These are phyloP conservation scores for Nebria brevicollis DNA, from an alignment of 2,888 invertebrate genomes.

Conservation along the genomic window DNA sequence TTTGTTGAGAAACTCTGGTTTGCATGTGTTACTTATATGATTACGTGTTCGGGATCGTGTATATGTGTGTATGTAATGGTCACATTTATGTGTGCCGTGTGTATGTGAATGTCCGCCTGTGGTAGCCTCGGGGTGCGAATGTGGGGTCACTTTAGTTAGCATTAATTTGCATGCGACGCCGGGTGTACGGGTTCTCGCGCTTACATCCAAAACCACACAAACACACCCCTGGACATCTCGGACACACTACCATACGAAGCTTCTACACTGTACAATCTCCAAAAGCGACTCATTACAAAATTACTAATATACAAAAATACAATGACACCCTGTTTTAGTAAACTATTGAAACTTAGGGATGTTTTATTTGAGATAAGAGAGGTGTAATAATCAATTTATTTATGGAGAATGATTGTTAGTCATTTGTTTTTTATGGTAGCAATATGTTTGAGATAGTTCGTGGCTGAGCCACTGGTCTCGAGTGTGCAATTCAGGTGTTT, in stretches of 20 bases:
- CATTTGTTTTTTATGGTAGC: background rate
- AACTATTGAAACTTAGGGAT: no score
- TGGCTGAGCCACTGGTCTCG: background rate
- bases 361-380: no score
- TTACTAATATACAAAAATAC: no score
- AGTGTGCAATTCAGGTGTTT: constrained; percentile 8
- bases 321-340: no score
- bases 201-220: constrained; percentile 14
- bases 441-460: background rate
- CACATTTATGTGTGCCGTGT: background rate
- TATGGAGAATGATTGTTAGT: background rate
- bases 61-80: no score
- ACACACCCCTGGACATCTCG: constrained; percentile 15
- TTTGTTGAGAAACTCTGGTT: background rate
- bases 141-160: constrained; percentile 46
- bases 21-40: constrained; percentile 14
- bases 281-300: no score
- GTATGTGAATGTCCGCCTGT: constrained; percentile 12
- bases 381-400: no score
- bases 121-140: constrained; percentile 34
- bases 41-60: constrained; percentile 7
- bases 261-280: background rate
- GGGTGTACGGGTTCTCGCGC: constrained; percentile 41
- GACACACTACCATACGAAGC: background rate
- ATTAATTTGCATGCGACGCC: constrained; percentile 45